Evolutionary conservation across 2,113 vertebrate genomes (phyloP), one percentile per base, ranked within the genome.

Genomic region (Rhabdomys dilectus): DNA sequence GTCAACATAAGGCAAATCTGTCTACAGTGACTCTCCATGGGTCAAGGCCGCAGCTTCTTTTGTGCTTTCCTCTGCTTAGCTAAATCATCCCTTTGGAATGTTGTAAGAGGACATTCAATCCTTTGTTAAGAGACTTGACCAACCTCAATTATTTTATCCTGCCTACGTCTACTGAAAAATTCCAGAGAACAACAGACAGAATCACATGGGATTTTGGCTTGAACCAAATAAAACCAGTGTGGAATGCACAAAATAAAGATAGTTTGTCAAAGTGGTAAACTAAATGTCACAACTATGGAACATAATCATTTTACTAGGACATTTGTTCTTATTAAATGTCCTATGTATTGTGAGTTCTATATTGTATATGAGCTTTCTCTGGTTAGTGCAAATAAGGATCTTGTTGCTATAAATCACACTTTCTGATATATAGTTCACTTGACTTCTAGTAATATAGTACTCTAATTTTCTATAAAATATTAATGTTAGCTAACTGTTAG

Each of bases 101-200:
- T 75, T 58, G 48, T 39, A 42, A 97, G 89, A 97, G 93, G 93
- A 97, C 80, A 98, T 97, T 98, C 94, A 97, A 97, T 98, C 97
- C 94, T 97, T 98, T 97, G 96, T 97, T 98, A 97, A 97, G 93
- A 94, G 95, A 96, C 68, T 96, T 94, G 94, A 97, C 95, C 66
- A 48, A 96, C 93, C 94, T 94, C 96, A 98, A 85, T 98, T 96
- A 96, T 97, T 88, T 97, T 97, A 97, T 96, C 97, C 95, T 98
- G 95, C 96, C 31, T 95, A 87, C 87, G 93, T 97, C 91, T 97
- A 91, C 91, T 97, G 94, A 98, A 96, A 98, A 96, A 96, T 97
- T 98, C 96, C 97, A 97, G 53, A 88, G 93, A 95, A 97, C 72
- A 48, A 94, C 95, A 97, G 89, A 96, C 91, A 94, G 95, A 97